These are phyloP conservation scores for Pangasius djambal DNA, from an alignment of 2,797 vertebrate species.

Conservation along the genomic window DNA sequence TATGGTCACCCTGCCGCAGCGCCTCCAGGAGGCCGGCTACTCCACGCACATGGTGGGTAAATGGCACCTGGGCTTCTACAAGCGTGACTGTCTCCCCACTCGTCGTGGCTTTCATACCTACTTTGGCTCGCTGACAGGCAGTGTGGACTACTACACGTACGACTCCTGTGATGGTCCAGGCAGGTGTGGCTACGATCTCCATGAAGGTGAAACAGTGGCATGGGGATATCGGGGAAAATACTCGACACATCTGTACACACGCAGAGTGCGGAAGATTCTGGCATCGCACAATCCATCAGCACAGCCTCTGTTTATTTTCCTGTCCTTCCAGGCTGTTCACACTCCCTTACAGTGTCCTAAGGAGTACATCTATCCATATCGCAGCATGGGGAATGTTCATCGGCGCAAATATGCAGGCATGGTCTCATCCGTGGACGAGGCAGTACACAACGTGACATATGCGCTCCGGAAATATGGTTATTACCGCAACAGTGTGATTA, in stretches of 20 bases:
- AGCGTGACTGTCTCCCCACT: slow-evolving; percentile 93
- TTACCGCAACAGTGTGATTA: slow-evolving; percentile 91
- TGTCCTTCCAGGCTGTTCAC: slow-evolving; percentile 96
- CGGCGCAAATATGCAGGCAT: slow-evolving; percentile 94
- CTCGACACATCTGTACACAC: slow-evolving; percentile 91
- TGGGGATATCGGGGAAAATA: slow-evolving; percentile 92
- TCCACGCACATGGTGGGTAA: slow-evolving; percentile 99
- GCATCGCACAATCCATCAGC: slow-evolving; percentile 80
- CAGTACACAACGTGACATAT: slow-evolving; percentile 92
- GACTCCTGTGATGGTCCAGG: slow-evolving; percentile 92
- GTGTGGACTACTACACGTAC: slow-evolving; percentile 95
- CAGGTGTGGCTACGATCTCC: slow-evolving; percentile 91
- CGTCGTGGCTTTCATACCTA: slow-evolving; percentile 94
- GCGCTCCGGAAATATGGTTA: slow-evolving; percentile 93
- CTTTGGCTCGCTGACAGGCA: slow-evolving; percentile 94
- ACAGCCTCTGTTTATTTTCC: slow-evolving; percentile 90
- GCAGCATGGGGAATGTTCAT: slow-evolving; percentile 84
- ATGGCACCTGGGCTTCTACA: slow-evolving; percentile 98
- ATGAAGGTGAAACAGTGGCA: slow-evolving; percentile 89
- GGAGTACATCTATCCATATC: slow-evolving; percentile 92
- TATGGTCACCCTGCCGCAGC: slow-evolving; percentile 91
- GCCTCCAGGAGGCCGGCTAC: slow-evolving; percentile 91
- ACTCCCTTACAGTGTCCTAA: slow-evolving; percentile 92
- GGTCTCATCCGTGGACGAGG: slow-evolving; percentile 95
- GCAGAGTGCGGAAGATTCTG: slow-evolving; percentile 89